Conservation (phyloP, 2,797 vertebrate species). For the Coendou prehensilis region DNA sequence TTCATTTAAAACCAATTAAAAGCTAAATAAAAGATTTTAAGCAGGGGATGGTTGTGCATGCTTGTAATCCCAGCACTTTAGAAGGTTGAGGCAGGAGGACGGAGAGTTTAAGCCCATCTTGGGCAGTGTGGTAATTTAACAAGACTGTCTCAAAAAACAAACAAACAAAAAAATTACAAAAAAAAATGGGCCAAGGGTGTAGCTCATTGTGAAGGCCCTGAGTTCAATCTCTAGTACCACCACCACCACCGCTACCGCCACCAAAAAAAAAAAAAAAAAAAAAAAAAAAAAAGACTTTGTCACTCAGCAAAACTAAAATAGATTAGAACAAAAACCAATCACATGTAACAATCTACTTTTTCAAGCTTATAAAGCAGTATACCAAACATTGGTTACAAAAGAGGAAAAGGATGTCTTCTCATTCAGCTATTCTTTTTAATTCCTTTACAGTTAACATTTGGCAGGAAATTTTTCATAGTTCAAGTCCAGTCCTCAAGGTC, state of each 20-base stretch:
- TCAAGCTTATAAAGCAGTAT: slow-evolving; percentile 88
- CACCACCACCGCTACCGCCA: too few species aligned
- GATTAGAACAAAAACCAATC: slow-evolving; percentile 76
- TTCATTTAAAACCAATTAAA: slow-evolving; percentile 70
- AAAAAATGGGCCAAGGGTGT: neutral
- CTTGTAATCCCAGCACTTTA: neutral
- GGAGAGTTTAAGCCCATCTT: too few species aligned
- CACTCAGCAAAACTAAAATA: slow-evolving; percentile 68
- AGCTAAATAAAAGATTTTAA: slow-evolving; percentile 52
- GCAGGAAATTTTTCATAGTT: slow-evolving; percentile 85
- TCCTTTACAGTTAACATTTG: slow-evolving; percentile 86
- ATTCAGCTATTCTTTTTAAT: slow-evolving; percentile 86
- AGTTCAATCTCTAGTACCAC: neutral
- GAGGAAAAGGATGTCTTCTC: slow-evolving; percentile 82
- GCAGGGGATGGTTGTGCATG: neutral
- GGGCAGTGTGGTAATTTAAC: too few species aligned
- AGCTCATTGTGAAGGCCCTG: too few species aligned
- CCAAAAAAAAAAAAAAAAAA: neutral
- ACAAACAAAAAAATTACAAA: neutral
- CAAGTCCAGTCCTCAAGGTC: slow-evolving; percentile 87
- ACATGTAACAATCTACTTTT: slow-evolving; percentile 85
- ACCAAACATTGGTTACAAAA: slow-evolving; percentile 83
- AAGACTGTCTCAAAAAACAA: too few species aligned
- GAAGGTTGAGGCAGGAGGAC: too few species aligned
- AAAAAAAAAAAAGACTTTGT: neutral